Evolutionary conservation across 2,113 vertebrate genomes (phyloP), one percentile per base, ranked within the genome.

Genomic region (Bos indicus): DNA sequence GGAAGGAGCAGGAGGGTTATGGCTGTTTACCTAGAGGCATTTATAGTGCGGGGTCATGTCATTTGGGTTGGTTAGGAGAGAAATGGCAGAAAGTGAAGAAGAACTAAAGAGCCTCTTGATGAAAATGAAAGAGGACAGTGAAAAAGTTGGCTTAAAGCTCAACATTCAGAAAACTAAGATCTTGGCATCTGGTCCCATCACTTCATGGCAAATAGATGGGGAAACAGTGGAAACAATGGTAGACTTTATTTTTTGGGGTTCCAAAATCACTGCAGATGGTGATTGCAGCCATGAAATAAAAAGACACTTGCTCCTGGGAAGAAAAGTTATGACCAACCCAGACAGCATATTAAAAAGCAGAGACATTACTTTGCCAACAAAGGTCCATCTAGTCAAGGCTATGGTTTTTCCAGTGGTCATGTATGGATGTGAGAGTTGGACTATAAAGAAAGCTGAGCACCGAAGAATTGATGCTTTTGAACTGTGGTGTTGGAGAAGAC

Each of bases 181-280:
- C n/a, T 23, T 12, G n/a, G n/a, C n/a, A 71, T 40, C 19, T 12
- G n/a, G 67, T 40, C 19, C 64, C 19, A 0, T 40, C n/a, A 23
- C 19, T 71, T 71, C 67, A 40, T 40, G 10, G 67, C n/a, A 40
- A 71, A 71, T 40, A 71, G 19, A 71, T 40, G 1, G n/a, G 67
- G 2, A 11, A 71, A 40, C n/a, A 71, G 11, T 71, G n/a, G n/a
- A 40, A 12, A 23, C 4, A 71, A 6, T 71, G n/a, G 10, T 4
- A 23, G 67, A 71, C 19, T 71, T 71, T 71, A 71, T 71, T 23
- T 71, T 23, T 2, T 0, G 0, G n/a, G 67, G 67, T 19, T 71
- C n/a, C n/a, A 36, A 71, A 71, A 2, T 71, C 67, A 71, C 67
- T 71, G n/a, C 10, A 71, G n/a, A 40, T 23, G 67, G 67, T 71